phyloP scores from a whole-genome alignment of 2,113 vertebrate species.

The Acrocephalus arundinaceus region DNA sequence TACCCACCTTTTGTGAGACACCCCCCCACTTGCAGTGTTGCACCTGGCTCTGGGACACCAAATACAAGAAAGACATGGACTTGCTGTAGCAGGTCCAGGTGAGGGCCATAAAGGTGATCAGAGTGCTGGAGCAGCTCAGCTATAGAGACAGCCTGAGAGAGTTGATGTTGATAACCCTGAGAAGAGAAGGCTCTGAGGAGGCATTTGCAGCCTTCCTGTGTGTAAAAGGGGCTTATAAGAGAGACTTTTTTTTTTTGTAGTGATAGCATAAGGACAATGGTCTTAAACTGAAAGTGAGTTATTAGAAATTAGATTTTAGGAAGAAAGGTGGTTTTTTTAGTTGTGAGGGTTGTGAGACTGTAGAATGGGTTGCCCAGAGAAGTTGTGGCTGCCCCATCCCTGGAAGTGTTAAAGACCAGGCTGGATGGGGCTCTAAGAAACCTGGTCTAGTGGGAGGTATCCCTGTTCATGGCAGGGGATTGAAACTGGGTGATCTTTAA shows the following conservation, averaged over 20 bases:
- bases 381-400: fast-evolving
- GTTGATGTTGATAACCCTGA: background rate
- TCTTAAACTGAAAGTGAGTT: background rate
- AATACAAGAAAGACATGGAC: background rate
- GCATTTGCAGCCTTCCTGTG: background rate
- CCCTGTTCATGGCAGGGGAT: background rate
- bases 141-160: background rate
- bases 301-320: background rate
- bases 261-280: background rate
- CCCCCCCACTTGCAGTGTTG: background rate
- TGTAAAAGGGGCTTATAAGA: too few relatives aligned
- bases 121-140: background rate
- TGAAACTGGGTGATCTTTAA: background rate
- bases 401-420: background rate
- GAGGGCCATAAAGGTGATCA: background rate
- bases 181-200: fast-evolving
- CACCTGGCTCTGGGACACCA: background rate
- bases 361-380: background rate
- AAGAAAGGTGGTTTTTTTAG: background rate
- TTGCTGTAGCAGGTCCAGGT: background rate
- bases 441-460: fast-evolving
- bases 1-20: background rate
- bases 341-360: fast-evolving
- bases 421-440: background rate
- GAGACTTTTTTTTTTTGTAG: background rate